Evolutionary conservation across 2,113 vertebrate species (phyloP).

Genomic region (Propithecus coquereli): DNA sequence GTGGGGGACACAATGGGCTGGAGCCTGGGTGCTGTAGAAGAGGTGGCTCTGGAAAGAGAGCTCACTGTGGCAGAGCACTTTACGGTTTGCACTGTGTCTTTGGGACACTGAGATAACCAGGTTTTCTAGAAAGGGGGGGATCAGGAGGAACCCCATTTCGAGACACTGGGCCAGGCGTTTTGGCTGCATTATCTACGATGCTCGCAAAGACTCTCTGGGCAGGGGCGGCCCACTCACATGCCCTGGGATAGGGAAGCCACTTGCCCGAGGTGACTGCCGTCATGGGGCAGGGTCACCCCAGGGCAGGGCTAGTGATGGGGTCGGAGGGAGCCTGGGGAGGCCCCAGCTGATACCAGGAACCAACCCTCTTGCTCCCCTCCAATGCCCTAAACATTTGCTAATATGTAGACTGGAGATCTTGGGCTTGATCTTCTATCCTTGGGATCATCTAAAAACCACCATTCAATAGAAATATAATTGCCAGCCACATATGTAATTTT

Average conservation of each 20-base stretch:
- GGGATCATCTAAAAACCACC: background rate
- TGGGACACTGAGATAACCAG: background rate
- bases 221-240: background rate
- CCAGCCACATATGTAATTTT: background rate
- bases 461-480: background rate
- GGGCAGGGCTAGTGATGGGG: background rate
- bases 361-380: fast-evolving
- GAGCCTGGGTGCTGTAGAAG: background rate
- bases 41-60: background rate
- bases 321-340: fast-evolving
- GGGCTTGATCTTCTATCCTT: background rate
- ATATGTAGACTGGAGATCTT: background rate
- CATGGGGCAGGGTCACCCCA: background rate
- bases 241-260: background rate
- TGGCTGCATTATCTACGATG: background rate
- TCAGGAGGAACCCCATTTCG: background rate
- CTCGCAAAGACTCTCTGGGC: background rate
- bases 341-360: background rate
- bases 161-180: background rate
- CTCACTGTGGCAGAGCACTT: background rate
- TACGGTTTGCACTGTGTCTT: background rate
- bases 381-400: background rate
- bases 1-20: background rate
- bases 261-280: background rate
- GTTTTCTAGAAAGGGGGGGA: background rate